Evolutionary conservation across 2,113 vertebrate species (phyloP).

Genomic region (Ahaetulla prasina): DNA sequence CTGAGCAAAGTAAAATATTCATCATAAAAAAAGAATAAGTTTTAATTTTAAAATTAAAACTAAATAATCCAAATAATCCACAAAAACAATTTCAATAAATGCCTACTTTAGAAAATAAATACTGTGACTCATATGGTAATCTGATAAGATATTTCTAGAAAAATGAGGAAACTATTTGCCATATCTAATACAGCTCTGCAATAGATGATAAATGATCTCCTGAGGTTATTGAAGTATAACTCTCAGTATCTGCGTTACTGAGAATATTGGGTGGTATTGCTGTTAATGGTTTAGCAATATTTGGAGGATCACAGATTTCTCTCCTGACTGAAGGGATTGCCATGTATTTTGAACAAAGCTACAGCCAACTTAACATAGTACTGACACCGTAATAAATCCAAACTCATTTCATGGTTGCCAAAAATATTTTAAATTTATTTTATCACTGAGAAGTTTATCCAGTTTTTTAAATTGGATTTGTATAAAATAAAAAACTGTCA

Average conservation of each 20-base stretch:
- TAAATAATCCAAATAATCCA: neutral
- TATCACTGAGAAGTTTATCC: neutral
- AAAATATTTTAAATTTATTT: neutral
- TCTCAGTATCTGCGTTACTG: neutral
- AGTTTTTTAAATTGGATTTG: neutral
- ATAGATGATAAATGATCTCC: neutral
- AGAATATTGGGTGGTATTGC: neutral
- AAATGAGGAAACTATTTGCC: neutral
- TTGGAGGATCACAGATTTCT: neutral
- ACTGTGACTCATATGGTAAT: neutral
- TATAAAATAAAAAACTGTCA: constrained; percentile 3
- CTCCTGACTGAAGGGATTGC: neutral
- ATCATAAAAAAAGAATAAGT: neutral
- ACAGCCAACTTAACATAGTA: neutral
- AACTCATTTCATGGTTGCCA: neutral
- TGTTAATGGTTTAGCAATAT: neutral
- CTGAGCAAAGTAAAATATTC: neutral
- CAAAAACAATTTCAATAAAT: neutral
- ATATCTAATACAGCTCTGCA: neutral
- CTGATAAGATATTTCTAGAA: neutral
- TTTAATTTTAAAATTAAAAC: neutral
- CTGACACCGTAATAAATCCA: constrained; percentile 3
- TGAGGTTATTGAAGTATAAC: neutral
- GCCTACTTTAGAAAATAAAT: neutral
- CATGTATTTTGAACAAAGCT: neutral